Base-by-base conservation (phyloP, 2,888 invertebrate species). In the Psococerastis gibbosa region DNA sequence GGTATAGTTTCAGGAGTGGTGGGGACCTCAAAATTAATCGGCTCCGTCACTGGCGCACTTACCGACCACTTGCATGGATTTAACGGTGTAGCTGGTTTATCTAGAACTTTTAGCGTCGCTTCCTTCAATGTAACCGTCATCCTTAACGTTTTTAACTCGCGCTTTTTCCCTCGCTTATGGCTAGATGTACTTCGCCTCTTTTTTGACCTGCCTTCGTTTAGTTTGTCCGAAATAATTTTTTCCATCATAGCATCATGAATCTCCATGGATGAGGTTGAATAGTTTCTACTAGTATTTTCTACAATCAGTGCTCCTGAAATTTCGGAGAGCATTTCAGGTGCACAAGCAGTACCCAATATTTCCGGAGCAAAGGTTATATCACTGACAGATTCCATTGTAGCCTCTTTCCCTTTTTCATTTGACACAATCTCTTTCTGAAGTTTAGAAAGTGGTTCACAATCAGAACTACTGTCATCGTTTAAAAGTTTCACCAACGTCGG, bases 71-170 rank as follows among this genome's bases (percentile, higher is more conserved):
- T 33, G 17, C 17, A 16, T 9, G 15, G 16, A 9, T 17, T 33
- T 9, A 17, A 17, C 5, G 17, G 3, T 6, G 5, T 6, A 15
- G 33, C 16, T 15, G 38, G 9, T 11, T 38, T 38, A 11, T 38
- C 38, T 3, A 18, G 16, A 5, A 38, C 22, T 20, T 38, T 38
- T 5, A 38, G 22, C 3, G 38, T 38, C 18, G 38, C 20, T 38
- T 38, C 38, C 22, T 38, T 38, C n/a, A 38, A 11, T n/a, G 38
- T 38, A 5, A 38, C 38, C n/a, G 17, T 38, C 38, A 38, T 38
- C n/a, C 22, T 15, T 20, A 38, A 20, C 9, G 17, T 17, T 22
- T 38, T 38, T 6, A 38, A 20, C 18, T 3, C 4, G 5, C 20
- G 17, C 20, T 3, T 13, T 18, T 38, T 38, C 11, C 8, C 22